These are phyloP conservation scores for Ceyx cyanopectus DNA, from an alignment of 2,113 vertebrate genomes.

Conservation along the genomic window DNA sequence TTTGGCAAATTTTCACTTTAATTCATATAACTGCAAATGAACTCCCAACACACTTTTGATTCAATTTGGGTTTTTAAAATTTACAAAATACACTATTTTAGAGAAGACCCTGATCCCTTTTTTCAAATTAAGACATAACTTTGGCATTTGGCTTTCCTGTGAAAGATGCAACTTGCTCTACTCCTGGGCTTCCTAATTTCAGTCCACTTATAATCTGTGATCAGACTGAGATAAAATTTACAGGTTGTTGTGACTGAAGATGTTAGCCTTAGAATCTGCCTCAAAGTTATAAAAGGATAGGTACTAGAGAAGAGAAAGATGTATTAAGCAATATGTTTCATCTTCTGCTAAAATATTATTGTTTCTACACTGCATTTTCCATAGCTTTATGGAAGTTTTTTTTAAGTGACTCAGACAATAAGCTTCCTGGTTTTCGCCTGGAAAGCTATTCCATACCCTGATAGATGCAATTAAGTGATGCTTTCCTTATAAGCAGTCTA, in stretches of 20 bases:
- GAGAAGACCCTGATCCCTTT: neutral
- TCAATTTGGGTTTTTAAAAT: neutral
- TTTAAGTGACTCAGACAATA: constrained; percentile 14
- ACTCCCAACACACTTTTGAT: neutral
- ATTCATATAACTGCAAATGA: neutral
- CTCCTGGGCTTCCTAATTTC: neutral
- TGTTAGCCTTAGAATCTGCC: neutral
- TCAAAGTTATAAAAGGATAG: neutral
- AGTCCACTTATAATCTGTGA: neutral
- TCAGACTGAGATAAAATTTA: neutral
- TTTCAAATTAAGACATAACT: neutral
- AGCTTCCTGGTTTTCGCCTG: constrained; percentile 6
- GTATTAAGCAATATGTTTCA: neutral
- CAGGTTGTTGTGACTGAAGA: neutral
- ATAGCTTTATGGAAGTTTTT: neutral
- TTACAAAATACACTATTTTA: neutral
- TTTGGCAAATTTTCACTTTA: neutral
- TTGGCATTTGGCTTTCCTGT: neutral
- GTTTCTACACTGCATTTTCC: constrained; percentile 21
- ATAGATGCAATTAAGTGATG: neutral
- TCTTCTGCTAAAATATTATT: neutral
- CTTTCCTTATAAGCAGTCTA: neutral
- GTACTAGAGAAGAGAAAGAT: neutral
- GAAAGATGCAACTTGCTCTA: neutral
- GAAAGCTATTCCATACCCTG: neutral